phyloP scores from a whole-genome alignment of 2,797 vertebrate species.

The Crenuchus spilurus region DNA sequence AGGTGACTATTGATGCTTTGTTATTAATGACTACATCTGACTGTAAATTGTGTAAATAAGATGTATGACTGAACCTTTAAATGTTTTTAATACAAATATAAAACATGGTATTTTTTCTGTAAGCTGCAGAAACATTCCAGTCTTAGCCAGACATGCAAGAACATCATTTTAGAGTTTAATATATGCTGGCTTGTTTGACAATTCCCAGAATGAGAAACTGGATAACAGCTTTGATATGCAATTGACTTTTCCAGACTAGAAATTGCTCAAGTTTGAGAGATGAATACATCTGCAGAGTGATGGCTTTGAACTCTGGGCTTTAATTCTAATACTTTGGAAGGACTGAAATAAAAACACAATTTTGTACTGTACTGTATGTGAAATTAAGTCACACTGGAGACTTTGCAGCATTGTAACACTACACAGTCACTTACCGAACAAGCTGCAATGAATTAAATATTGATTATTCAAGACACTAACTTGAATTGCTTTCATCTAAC shows the following conservation, averaged over 20 bases:
- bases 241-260: background rate
- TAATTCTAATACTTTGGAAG: background rate
- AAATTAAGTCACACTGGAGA: background rate
- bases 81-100: no score
- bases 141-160: background rate
- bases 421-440: background rate
- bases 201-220: background rate
- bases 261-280: slow-evolving; percentile 27
- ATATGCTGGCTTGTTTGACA: slow-evolving; percentile 13
- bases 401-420: background rate
- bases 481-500: background rate
- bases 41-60: no score
- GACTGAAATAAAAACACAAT: background rate
- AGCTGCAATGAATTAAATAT: background rate
- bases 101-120: background rate
- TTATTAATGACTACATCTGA: no score
- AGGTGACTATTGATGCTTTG: no score
- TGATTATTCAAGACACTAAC: background rate
- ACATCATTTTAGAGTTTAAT: slow-evolving; percentile 8
- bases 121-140: background rate
- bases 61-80: no score
- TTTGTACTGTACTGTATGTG: background rate
- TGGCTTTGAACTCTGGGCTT: slow-evolving; percentile 1
- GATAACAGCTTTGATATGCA: slow-evolving; percentile 22
- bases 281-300: slow-evolving; percentile 11